Conservation (phyloP, 2,113 vertebrate species). For the Numida meleagris region DNA sequence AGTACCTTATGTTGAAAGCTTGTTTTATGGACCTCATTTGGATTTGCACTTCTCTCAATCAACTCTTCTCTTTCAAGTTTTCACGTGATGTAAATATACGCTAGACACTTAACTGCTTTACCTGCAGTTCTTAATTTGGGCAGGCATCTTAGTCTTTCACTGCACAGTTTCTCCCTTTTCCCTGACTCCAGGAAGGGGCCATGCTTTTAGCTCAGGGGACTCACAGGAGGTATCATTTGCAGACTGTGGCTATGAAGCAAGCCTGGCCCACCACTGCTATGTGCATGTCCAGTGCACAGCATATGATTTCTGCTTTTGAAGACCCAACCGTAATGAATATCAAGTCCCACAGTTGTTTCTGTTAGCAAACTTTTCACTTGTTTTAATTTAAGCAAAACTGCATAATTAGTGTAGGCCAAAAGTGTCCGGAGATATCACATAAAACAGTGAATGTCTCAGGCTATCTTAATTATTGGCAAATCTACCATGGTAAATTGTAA, state of each 20-base stretch:
- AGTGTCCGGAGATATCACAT: neutral
- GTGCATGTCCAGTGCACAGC: neutral
- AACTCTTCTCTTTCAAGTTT: neutral
- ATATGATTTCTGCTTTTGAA: neutral
- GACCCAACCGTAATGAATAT: neutral
- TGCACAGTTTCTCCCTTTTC: neutral
- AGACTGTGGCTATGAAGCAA: neutral
- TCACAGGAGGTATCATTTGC: accelerated
- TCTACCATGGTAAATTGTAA: neutral
- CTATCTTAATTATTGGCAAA: neutral
- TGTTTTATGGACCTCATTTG: neutral
- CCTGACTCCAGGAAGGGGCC: neutral
- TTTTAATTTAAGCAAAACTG: neutral
- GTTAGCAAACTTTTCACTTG: neutral
- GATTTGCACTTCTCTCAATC: neutral
- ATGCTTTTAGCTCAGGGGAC: neutral
- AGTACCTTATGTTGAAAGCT: neutral
- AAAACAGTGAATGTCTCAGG: neutral
- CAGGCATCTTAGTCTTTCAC: neutral
- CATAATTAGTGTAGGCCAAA: neutral
- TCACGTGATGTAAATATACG: neutral
- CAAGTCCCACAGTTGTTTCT: no score
- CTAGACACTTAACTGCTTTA: neutral
- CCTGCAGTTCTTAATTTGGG: neutral
- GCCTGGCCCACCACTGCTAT: neutral